Base-by-base conservation (phyloP, 2,797 vertebrate genomes). In the Macropodus opercularis region DNA sequence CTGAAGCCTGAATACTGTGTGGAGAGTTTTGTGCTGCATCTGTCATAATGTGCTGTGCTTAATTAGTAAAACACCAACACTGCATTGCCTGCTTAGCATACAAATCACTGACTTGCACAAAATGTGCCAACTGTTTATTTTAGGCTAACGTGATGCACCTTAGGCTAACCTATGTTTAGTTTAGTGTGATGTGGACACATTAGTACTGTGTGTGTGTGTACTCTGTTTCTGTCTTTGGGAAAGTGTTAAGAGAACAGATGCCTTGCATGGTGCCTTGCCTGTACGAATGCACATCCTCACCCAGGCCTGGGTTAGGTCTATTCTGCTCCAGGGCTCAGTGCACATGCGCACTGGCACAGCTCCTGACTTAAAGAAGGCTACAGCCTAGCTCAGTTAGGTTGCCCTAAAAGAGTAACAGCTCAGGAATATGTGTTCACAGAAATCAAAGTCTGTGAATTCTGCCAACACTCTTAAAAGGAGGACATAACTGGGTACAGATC, bases 161-260 rank as follows among this genome's bases (percentile, higher is more conserved):
- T 12, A 13, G 57, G 35, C 40, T 6, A 40, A 29, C n/a, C 53
- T 11, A 11, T 15, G 38, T 23, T 71, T 36, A 49, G n/a, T 63
- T 59, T 1, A 14, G 34, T 49, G 43, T 53, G 22, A 61, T 63
- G 26, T 65, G 32, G 24, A 46, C 17, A 63, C 18, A 47, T 53
- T 23, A 53, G n/a, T 18, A 15, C 1, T 56, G 29, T 41, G 40
- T 49, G 8, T 49, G 8, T 21, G 44, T 32, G 8, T 12, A 27
- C 21, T 42, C 50, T 23, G 23, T 40, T 3, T 39, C 46, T 19
- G 24, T 61, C 18, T 56, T 42, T 60, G 41, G 53, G 47, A 32
- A 74, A 62, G 58, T 63, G 59, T 63, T 52, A 54, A 38, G n/a
- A 64, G 47, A 36, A 31, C 59, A 31, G 42, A 62, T 62, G 51